Evolutionary conservation across 2,113 vertebrate genomes (phyloP).

Genomic region (Dissostichus mawsoni): DNA sequence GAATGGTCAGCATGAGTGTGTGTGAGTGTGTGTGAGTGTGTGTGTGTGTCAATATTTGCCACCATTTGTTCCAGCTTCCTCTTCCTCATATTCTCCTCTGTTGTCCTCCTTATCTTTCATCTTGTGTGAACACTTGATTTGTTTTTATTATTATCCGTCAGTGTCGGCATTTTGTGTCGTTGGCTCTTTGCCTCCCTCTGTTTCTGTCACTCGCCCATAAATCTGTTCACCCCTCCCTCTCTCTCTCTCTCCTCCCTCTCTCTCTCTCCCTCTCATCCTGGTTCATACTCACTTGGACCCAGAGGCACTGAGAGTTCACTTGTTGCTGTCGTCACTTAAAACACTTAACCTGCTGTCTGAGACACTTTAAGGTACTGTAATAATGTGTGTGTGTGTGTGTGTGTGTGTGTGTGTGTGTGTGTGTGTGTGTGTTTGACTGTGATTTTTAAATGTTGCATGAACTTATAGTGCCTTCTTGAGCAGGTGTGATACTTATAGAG

Average conservation of each 20-base stretch:
- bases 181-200: background rate
- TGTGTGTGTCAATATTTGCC: background rate
- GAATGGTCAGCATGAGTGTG: constrained; percentile 20
- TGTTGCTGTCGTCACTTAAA: constrained; percentile 37
- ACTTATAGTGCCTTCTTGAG: background rate
- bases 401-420: background rate
- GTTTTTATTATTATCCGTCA: background rate
- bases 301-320: constrained; percentile 41
- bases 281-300: constrained; percentile 37
- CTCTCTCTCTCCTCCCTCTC: constrained; percentile 10
- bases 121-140: background rate
- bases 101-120: constrained; percentile 4
- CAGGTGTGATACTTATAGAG: background rate
- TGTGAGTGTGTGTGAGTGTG: constrained; percentile 9
- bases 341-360: constrained; percentile 24
- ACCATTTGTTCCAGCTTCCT: background rate
- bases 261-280: constrained; percentile 6
- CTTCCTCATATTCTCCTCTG: background rate
- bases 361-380: constrained; percentile 55
- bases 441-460: background rate
- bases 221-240: constrained; percentile 40
- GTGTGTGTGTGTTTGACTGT: background rate
- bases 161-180: background rate
- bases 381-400: background rate
- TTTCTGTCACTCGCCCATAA: constrained; percentile 41